Percentiles rank a stretch among this genome's conserved stretches.
Evolutionary conservation across 2,113 vertebrate species (phyloP).

Genomic region (Hypocryptadius cinnamomeus): DNA sequence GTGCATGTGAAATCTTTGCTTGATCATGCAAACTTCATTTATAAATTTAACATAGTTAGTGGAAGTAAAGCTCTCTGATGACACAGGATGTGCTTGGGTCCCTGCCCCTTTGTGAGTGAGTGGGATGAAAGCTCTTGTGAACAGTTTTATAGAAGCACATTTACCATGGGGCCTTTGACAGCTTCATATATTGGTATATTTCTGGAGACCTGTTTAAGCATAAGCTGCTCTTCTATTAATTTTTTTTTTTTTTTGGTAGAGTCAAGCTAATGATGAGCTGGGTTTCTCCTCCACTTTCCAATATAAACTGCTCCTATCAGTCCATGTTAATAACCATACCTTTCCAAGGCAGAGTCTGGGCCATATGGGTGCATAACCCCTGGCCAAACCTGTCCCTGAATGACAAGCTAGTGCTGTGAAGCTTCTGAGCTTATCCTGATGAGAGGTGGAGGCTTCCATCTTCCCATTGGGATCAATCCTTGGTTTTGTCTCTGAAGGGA

Average conservation of each 20-base stretch:
- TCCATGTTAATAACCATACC: not conserved
- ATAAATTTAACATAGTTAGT: not conserved
- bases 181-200: not conserved
- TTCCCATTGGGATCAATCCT: not conserved
- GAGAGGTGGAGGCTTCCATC: not conserved
- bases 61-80: not conserved
- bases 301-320: not conserved
- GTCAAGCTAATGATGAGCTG: not conserved
- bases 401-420: not conserved
- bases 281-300: not conserved
- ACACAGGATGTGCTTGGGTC: not conserved
- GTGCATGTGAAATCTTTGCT: not conserved
- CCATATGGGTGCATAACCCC: not conserved
- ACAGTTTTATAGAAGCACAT: not conserved
- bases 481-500: not conserved
- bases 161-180: not conserved
- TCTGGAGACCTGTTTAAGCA: not conserved
- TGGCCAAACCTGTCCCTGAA: not conserved
- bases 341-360: not conserved
- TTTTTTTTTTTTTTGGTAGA: not conserved
- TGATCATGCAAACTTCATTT: not conserved
- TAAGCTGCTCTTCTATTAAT: not conserved
- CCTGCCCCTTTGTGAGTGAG: not conserved
- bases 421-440: not conserved
- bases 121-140: not conserved